A percentile compares a stretch with the other conserved stretches of the same genome.
These are phyloP conservation scores for Anthoptus insignis DNA, from an alignment of 2,888 invertebrate genomes.

Conservation along the genomic window DNA sequence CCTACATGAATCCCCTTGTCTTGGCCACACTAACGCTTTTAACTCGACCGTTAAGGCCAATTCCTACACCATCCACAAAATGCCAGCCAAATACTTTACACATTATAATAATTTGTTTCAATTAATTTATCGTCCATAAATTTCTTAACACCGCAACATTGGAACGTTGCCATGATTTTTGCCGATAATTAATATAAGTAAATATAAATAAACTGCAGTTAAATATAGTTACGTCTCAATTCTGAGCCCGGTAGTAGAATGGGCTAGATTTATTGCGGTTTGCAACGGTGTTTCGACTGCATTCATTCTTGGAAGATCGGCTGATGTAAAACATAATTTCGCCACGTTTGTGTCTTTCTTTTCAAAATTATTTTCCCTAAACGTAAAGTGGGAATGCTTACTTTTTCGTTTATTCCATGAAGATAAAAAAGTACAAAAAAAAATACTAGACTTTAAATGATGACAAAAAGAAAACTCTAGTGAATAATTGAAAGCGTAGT, in stretches of 20 bases:
- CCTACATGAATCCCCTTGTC: slow-evolving; percentile 58
- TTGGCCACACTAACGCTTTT: slow-evolving; percentile 69
- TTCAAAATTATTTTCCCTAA: no score
- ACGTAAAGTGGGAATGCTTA: no score
- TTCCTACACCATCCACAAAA: slow-evolving; percentile 56
- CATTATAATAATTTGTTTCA: slow-evolving; percentile 38
- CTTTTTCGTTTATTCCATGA: no score
- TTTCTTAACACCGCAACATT: slow-evolving; percentile 60
- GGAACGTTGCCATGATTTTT: slow-evolving; percentile 65
- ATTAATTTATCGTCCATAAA: slow-evolving; percentile 65
- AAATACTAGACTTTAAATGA: no score
- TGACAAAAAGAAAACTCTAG: no score
- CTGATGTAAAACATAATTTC: no score
- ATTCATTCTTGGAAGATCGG: slow-evolving; percentile 1
- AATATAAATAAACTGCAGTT: slow-evolving; percentile 27
- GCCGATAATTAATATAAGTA: slow-evolving; percentile 42
- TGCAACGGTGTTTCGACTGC: slow-evolving; percentile 15
- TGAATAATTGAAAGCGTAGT: no score
- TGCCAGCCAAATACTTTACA: slow-evolving; percentile 48
- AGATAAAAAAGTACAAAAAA: no score
- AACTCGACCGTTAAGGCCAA: slow-evolving; percentile 75
- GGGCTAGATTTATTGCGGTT: slow-evolving; percentile 22
- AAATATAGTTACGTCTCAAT: slow-evolving; percentile 34
- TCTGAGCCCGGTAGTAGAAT: slow-evolving; percentile 12
- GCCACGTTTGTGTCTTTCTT: no score